A percentile compares a stretch with the other conserved stretches of the same genome.
Conservation (phyloP, 92 coral and sea anemone species). For the Zoanthus solanderi region DNA sequence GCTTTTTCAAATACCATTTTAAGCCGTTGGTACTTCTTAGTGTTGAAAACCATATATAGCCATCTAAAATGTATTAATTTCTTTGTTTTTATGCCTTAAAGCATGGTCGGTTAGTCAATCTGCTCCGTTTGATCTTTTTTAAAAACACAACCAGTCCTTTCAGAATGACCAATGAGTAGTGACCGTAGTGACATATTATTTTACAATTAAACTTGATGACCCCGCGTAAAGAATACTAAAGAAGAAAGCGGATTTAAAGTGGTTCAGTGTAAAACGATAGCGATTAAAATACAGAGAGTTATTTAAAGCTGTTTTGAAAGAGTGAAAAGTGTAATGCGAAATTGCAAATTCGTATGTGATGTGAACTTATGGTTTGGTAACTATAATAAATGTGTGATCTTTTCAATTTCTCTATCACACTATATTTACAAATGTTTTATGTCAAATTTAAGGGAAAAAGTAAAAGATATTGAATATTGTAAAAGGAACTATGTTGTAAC, state of each 20-base stretch:
- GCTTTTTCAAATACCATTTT: constrained; percentile 22
- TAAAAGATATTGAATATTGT: no score
- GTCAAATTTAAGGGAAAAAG: no score
- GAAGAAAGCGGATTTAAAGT: neutral
- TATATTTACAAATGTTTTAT: no score
- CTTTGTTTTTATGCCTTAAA: constrained; percentile 22
- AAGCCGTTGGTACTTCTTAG: constrained; percentile 2
- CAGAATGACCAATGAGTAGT: neutral
- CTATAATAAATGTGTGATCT: no score
- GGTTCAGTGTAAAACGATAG: constrained; percentile 13
- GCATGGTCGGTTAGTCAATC: constrained; percentile 1
- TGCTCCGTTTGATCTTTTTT: neutral
- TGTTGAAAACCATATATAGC: neutral
- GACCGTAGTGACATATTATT: neutral
- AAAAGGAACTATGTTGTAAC: no score
- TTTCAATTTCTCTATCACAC: no score
- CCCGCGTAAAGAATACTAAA: neutral
- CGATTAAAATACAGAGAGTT: neutral
- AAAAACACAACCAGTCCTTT: constrained; percentile 1
- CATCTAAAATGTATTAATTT: neutral
- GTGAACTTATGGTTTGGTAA: no score
- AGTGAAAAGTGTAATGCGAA: no score
- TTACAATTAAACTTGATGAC: constrained; percentile 28
- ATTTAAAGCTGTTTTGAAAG: neutral
- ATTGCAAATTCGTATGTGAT: no score